Evolutionary conservation across 2,113 vertebrate species (phyloP), one percentile per base, ranked within the genome.

Genomic region (Atherinomorus stipes): DNA sequence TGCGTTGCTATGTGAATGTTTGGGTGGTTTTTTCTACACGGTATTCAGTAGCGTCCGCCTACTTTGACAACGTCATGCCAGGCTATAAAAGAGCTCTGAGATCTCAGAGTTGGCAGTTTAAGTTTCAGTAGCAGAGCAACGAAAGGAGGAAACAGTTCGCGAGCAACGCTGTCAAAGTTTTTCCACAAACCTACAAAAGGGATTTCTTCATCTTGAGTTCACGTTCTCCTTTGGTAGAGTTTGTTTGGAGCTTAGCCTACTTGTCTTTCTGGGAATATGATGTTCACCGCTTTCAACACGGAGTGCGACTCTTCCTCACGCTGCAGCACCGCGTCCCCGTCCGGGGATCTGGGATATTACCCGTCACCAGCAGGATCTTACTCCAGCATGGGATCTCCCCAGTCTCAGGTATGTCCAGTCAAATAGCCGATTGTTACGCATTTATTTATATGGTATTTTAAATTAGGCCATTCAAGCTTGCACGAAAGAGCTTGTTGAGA

Each of bases 271-370:
- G 19, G 67, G 26, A 82, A 85, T 45, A 93, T 92, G 95, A 98
- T 99, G 97, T 98, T 96, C 83, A 95, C 94, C 40, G 90, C 87
- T 76, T 97, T 97, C 87, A 89, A 93, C 81, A 84, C 95, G 59
- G 98, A 99, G 45, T 95, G 97, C 85, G 98, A 98, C 80, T 86
- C 96, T 1, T 96, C 97, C 63, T 99, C 97, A 28, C 96, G 97
- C 86, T 99, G 97, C 93, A 99, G 97, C 91, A 97, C 95, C 73
- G 96, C 97, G 64, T 98, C 97, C 25, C 96, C 96, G 13, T 94
- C 94, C 13, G 95, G 91, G 53, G 96, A 89, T 22, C 84, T 95
- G 45, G 94, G 93, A 52, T 98, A 97, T 66, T 96, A 95, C 59
- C 94, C 94, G 0, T 98, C 97, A 1, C 91, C 93, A 7, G 95